Percentiles rank a stretch among this genome's conserved stretches.
These are phyloP conservation scores for Accipiter cooperii DNA, from an alignment of 2,113 vertebrate genomes.

Conservation along the genomic window DNA sequence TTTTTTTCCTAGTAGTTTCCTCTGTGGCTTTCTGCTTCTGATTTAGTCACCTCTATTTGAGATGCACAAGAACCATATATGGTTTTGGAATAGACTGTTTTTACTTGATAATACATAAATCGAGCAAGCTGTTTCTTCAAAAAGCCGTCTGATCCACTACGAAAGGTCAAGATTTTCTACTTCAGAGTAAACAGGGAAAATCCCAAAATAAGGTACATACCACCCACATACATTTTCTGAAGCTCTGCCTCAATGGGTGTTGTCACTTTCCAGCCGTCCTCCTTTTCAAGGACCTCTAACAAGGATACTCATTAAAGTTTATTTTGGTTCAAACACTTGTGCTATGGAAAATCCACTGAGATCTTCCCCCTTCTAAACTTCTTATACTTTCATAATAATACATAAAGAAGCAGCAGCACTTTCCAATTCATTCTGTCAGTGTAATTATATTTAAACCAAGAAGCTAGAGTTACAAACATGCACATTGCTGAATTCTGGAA, in stretches of 20 bases:
- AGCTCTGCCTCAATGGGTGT: not conserved
- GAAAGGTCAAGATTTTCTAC: not conserved
- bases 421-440: not conserved
- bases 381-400: not conserved
- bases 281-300: not conserved
- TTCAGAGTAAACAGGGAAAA: not conserved
- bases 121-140: not conserved
- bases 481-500: not conserved
- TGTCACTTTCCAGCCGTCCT: not conserved
- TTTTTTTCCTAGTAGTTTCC: not conserved
- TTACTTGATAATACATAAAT: not conserved
- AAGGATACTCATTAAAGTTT: not conserved
- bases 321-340: not conserved
- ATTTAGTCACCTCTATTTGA: not conserved
- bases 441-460: not conserved
- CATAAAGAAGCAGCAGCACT: not conserved
- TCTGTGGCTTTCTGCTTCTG: not conserved
- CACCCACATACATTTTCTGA: not conserved
- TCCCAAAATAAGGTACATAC: not conserved
- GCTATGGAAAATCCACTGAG: not conserved
- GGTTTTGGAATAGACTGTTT: not conserved
- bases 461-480: not conserved
- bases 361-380: not conserved
- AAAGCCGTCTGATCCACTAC: not conserved
- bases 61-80: not conserved